Evolutionary conservation across 2,113 vertebrate species (phyloP).

Genomic region (Myocastor coypus): DNA sequence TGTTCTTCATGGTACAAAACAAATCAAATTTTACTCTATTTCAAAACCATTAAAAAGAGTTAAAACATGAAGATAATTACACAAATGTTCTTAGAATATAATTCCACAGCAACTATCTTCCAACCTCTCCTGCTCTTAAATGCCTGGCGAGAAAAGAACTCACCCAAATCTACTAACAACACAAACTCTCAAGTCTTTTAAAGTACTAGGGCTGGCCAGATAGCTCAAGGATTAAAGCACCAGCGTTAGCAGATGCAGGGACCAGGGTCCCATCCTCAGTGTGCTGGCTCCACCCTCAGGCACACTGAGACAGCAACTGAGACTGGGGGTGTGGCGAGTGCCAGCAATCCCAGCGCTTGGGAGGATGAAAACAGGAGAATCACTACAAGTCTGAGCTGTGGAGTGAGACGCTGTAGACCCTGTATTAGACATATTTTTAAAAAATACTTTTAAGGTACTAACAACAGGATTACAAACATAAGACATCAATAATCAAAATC

Average conservation of each 20-base stretch:
- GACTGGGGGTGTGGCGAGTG: no score
- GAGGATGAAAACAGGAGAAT: no score
- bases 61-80: slow-evolving; percentile 58
- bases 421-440: no score
- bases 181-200: neutral
- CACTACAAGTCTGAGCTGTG: no score
- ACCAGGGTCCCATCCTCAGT: no score
- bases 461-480: slow-evolving; percentile 20
- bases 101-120: slow-evolving; percentile 14
- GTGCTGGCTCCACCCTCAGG: no score
- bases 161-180: neutral
- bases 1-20: neutral
- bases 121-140: slow-evolving; percentile 15
- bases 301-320: no score
- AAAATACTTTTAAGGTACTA: neutral
- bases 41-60: slow-evolving; percentile 48
- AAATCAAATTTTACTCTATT: slow-evolving; percentile 31
- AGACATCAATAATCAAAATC: slow-evolving; percentile 44
- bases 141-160: neutral
- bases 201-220: neutral
- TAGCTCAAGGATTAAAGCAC: no score
- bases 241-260: no score
- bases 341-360: no score
- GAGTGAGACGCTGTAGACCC: no score
- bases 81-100: slow-evolving; percentile 57